Base-by-base conservation (phyloP, 1,140 invertebrate genomes). In the Drosophila carrolli region DNA sequence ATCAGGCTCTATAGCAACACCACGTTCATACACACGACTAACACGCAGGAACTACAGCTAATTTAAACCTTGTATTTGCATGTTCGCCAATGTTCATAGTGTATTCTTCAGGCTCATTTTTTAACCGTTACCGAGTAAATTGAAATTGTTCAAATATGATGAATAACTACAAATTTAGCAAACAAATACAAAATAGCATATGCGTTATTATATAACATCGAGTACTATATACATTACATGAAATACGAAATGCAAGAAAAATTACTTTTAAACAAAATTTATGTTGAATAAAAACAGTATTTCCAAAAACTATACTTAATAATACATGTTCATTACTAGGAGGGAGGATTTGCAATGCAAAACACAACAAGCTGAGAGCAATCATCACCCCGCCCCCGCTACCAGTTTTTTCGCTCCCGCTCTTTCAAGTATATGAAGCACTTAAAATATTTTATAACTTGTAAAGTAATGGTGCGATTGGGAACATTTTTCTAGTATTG, bases 201-300 rank as follows among this genome's bases (percentile, higher is more conserved):
- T 78, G 78, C 81, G 82, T 86, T 90, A 81, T 81, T 78, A 85
- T 86, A 86, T 74, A 75, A 90, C 77, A 90, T 83, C 76, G 83
- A 86, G 83, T 86, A 86, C 81, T 83, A 83, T 83, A 84, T 84
- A 81, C 60, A 78, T 78, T 62, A 83, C 88, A 84, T 72, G 73
- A 82, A 88, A 84, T 83, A 78, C 75, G 43, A 78, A 78, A 78
- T 72, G 75, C 75, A 78, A 78, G 58, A 65, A 88, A 79, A 88
- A 83, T 88, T 86, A 88, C 84, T 89, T 86, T 88, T 88, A 86
- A 86, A 86, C 84, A 89, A 79, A 84, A 90, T 84, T 89, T 89
- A 89, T 89, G 84, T 89, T 89, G 84, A 89, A 89, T 89, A 89
- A 89, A 83, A 89, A 89, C 84, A 89, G 84, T 89, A 89, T 89